phyloP scores from a whole-genome alignment of 2,113 vertebrate genomes.

The Pomatorhinus ruficollis region DNA sequence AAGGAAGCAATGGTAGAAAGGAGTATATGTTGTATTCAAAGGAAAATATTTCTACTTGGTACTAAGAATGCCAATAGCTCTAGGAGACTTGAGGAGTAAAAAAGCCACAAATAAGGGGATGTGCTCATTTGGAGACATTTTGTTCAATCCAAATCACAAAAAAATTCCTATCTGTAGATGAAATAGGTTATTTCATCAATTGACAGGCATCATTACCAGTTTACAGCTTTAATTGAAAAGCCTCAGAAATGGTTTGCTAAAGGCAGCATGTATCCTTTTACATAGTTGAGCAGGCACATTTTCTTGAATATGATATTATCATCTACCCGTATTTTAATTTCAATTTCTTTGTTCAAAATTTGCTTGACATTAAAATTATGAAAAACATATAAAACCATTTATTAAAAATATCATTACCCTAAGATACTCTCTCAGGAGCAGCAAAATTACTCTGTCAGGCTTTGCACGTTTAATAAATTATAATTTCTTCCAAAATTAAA shows the following conservation, averaged over 20 bases:
- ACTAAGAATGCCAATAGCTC: not conserved
- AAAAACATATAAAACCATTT: constrained; percentile 12
- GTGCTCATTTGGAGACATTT: not conserved
- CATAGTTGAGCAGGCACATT: not conserved
- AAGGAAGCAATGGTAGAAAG: not conserved
- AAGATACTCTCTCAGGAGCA: not conserved
- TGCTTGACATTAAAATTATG: not conserved
- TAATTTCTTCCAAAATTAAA: not conserved
- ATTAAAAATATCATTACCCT: not conserved
- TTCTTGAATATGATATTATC: not conserved
- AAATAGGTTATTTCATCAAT: not conserved
- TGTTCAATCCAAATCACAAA: not conserved
- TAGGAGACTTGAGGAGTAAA: not conserved
- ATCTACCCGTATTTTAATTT: not conserved
- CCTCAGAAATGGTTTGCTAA: not conserved
- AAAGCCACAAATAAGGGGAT: not conserved
- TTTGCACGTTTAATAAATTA: not conserved
- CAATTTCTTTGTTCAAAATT: not conserved
- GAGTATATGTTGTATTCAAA: not conserved
- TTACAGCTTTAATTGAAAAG: not conserved
- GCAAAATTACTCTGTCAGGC: not conserved
- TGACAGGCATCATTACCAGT: not conserved
- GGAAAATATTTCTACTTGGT: not conserved
- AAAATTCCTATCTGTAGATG: not conserved
- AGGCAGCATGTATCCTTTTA: not conserved